phyloP scores from a whole-genome alignment of 2,888 invertebrate genomes.

The Orchesellides sinensis region DNA sequence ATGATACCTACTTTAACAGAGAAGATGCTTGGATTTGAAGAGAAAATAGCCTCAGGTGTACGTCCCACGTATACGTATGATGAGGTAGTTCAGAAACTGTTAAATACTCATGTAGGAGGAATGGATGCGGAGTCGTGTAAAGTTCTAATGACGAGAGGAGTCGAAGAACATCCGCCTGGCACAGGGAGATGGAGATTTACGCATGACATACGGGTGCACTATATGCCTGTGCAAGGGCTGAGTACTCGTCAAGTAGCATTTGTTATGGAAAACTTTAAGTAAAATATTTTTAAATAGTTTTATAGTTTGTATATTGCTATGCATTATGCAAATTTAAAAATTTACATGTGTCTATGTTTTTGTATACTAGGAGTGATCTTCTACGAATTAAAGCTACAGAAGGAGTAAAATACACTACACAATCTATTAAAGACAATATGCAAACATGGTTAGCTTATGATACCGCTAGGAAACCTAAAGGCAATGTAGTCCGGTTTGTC shows the following conservation, averaged over 20 bases:
- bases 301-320: background rate
- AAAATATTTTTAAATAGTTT: background rate
- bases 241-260: constrained; percentile 65
- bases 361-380: constrained; percentile 70
- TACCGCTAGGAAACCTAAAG: constrained; percentile 29
- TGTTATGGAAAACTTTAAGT: constrained; percentile 68
- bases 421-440: constrained; percentile 60
- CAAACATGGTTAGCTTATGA: constrained; percentile 63
- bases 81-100: constrained; percentile 78
- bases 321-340: no score
- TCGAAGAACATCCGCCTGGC: constrained; percentile 58
- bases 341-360: no score
- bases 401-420: constrained; percentile 65
- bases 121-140: constrained; percentile 66
- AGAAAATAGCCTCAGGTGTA: constrained; percentile 78
- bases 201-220: constrained; percentile 72
- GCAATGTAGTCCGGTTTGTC: constrained; percentile 65
- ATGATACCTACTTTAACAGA: constrained; percentile 66
- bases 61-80: constrained; percentile 83
- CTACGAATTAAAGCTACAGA: constrained; percentile 66
- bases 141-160: constrained; percentile 69
- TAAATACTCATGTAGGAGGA: constrained; percentile 66
- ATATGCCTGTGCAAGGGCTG: constrained; percentile 67
- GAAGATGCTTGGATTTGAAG: constrained; percentile 73
- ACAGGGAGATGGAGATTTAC: constrained; percentile 68